These are phyloP conservation scores for Encarsia formosa DNA, from an alignment of 2,888 invertebrate genomes.

Conservation along the genomic window DNA sequence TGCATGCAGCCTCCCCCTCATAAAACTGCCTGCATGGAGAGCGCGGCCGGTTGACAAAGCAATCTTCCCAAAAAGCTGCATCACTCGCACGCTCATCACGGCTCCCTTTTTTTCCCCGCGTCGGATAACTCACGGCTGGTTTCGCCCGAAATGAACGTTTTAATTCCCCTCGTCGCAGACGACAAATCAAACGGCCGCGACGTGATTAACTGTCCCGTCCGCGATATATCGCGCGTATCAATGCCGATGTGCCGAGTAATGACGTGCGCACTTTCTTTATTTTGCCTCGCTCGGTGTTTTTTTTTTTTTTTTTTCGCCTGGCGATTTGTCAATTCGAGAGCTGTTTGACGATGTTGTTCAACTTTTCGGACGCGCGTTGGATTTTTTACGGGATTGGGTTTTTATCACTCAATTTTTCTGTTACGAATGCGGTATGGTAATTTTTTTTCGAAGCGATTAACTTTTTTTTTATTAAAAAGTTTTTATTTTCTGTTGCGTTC, in stretches of 20 bases:
- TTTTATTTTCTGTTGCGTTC: no score
- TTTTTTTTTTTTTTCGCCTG: no score
- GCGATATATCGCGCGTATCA: conserved; percentile 51
- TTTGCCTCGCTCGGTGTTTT: no score
- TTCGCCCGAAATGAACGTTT: conserved; percentile 50
- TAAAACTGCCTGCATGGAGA: conserved; percentile 5
- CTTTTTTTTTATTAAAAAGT: no score
- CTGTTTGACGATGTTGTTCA: no score
- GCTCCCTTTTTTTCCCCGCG: background rate
- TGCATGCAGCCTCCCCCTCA: background rate
- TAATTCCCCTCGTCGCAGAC: conserved; percentile 50
- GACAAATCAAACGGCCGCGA: conserved; percentile 51
- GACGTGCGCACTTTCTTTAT: background rate
- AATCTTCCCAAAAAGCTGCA: conserved; percentile 24
- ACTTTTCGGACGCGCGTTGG: no score
- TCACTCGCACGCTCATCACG: conserved; percentile 14
- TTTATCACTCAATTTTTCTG: no score
- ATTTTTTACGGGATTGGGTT: no score
- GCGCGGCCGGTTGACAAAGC: conserved; percentile 14
- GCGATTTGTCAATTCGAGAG: no score
- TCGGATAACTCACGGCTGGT: conserved; percentile 43
- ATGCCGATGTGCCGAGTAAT: conserved; percentile 34
- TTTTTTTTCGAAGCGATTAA: no score
- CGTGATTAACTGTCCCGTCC: conserved; percentile 48
- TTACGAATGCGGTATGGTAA: no score